Evolutionary conservation across 2,888 invertebrate species (phyloP).

Genomic region (Teleiodes luculella): DNA sequence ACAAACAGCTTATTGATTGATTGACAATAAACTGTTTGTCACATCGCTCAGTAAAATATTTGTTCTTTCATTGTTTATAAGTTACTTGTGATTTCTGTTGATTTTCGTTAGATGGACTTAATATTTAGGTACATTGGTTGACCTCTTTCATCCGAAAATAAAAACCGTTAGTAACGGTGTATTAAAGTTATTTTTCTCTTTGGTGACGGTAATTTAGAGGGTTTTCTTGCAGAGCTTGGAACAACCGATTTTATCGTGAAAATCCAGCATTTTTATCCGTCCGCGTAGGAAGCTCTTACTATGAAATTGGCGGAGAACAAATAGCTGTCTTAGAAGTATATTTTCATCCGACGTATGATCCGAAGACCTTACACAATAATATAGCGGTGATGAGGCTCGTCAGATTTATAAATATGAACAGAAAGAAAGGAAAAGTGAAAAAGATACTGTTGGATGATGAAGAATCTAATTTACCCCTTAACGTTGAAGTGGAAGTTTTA

Average conservation of each 20-base stretch:
- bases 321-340: slow-evolving; percentile 52
- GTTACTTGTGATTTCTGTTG: no score
- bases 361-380: slow-evolving; percentile 50
- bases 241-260: slow-evolving; percentile 62
- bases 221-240: slow-evolving; percentile 63
- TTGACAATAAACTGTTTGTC: no score
- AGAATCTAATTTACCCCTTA: slow-evolving; percentile 32
- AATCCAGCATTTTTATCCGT: slow-evolving; percentile 61
- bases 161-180: no score
- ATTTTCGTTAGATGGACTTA: no score
- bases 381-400: slow-evolving; percentile 49
- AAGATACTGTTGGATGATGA: slow-evolving; percentile 51
- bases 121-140: no score
- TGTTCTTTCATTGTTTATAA: no score
- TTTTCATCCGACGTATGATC: slow-evolving; percentile 57
- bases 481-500: slow-evolving; percentile 48
- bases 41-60: no score
- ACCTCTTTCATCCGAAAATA: no score
- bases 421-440: slow-evolving; percentile 30
- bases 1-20: no score
- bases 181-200: no score
- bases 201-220: no score
- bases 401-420: slow-evolving; percentile 36
- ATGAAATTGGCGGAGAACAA: slow-evolving; percentile 48
- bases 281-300: slow-evolving; percentile 54